Evolutionary conservation across 1,140 invertebrate genomes (phyloP), one percentile per base, ranked within the genome.

Genomic region (Drosophila nigrodunni): DNA sequence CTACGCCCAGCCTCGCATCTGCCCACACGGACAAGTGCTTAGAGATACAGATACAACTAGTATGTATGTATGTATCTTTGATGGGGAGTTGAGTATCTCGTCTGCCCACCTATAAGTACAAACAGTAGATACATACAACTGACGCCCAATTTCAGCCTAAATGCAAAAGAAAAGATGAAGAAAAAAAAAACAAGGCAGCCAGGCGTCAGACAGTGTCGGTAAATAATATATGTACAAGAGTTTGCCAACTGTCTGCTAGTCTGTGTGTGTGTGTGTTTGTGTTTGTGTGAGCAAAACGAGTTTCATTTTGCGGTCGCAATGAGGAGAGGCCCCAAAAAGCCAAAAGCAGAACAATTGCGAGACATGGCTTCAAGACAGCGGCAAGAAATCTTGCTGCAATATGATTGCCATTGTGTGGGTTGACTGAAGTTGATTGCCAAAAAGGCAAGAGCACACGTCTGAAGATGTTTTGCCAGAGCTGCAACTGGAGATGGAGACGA

Each of bases 311-410:
- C 55, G 69, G 77, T 78, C 66, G 55, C 71, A 57, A 41, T 66
- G 46, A 59, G 21, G 21, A 44, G 21, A 44, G 50, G 70, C 70
- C 54, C 82, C 78, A 80, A 85, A 83, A 82, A 82, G 62, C 80
- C 80, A 82, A 82, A 81, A 85, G 74, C 78, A 78, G 82, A 81
- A 86, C 78, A 86, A 83, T 85, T 85, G 77, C 69, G 68, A 77
- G 81, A 79, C 54, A 79, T 49, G 41, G 68, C 46, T 52, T 59
- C 62, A 68, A 64, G 50, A 68, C 70, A 41, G 37, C 71, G 67
- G 57, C 66, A 68, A 74, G 77, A 85, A 78, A 75, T 86, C 62
- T 78, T 75, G 64, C 71, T 78, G 78, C 70, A 87, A 86, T 81
- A 86, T 85, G 77, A 77, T 49, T 82, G 75, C 65, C 58, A 46